Base-by-base conservation (phyloP, 2,113 vertebrate species). In the Oophaga pumilio region DNA sequence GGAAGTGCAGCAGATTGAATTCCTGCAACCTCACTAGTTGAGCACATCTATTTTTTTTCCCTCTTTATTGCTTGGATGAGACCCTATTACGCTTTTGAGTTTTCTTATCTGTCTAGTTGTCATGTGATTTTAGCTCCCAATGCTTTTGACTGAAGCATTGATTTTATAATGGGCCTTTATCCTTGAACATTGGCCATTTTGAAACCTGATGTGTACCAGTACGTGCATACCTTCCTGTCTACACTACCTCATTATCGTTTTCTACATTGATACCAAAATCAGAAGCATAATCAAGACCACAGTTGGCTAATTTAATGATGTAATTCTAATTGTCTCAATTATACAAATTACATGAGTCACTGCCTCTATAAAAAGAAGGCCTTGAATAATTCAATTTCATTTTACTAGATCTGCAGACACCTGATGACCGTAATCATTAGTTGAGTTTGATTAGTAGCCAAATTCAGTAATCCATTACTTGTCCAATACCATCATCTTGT, bases 361-460 rank as follows among this genome's bases (percentile, higher is more conserved):
- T 4, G 11, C 71, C 50, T 74, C 43, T 43, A 74, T 49, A 49
- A 49, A 73, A 73, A 12, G 13, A 17, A 43, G 28, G 28, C 69
- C 17, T 18, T 73, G 28, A 49, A 73, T 6, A 43, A 73, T 73
- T 33, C 28, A 73, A 49, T 43, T 43, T 73, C 11, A 43, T 43
- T 73, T 33, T 73, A 43, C 69, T 43, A 49, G 69, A 18, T 22
- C 18, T 1, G 0, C 71, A 73, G 28, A 17, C 71, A 49, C 71
- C 33, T 74, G 71, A 43, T 49, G 43, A 22, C 43, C 43, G 13
- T 5, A 74, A 43, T 20, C 18, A 74, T 49, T 73, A 20, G 69
- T 74, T 74, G 69, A 20, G 33, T 74, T 74, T 74, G 71, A 74
- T 74, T 33, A 74, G 17, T 22, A 20, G 33, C 71, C 71, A 74